Conservation (phyloP, 2,888 invertebrate species). For the Masnerella sp. region DNA sequence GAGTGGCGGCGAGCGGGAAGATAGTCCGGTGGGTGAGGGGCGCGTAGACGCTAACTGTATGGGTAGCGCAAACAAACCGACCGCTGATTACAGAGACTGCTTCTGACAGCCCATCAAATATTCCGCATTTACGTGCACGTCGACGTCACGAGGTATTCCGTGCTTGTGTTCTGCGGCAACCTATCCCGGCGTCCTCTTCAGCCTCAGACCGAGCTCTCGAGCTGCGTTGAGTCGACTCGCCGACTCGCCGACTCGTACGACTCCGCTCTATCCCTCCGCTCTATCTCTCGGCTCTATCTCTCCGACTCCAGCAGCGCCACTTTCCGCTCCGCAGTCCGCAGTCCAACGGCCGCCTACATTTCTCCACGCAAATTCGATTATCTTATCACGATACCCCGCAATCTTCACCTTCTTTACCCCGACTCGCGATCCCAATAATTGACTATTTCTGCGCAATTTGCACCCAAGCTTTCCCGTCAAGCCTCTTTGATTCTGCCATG, state of each 20-base stretch:
- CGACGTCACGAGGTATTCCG: conserved; percentile 74
- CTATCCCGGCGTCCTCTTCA: conserved; percentile 53
- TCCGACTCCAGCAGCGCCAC: no score
- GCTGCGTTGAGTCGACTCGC: conserved; percentile 67
- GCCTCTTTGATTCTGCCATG: no score
- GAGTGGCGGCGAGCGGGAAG: no score
- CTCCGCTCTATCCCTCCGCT: conserved; percentile 68
- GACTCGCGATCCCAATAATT: no score
- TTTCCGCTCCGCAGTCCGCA: no score
- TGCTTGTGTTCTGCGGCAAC: conserved; percentile 68
- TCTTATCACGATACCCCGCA: no score
- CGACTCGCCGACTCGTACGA: conserved; percentile 66
- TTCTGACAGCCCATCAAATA: conserved; percentile 77
- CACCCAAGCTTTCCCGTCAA: no score
- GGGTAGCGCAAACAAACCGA: conserved; percentile 75
- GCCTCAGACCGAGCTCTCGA: conserved; percentile 62
- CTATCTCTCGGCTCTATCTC: conserved; percentile 45
- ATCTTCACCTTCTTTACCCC: no score
- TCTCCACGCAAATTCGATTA: no score
- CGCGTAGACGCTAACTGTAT: conserved; percentile 63
- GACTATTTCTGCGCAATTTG: no score
- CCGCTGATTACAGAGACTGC: conserved; percentile 77
- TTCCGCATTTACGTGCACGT: conserved; percentile 76
- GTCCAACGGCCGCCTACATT: no score
- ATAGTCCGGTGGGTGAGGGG: conserved; percentile 49